These are phyloP conservation scores for Drosophila pandora DNA, from an alignment of 1,140 invertebrate genomes.

Conservation along the genomic window DNA sequence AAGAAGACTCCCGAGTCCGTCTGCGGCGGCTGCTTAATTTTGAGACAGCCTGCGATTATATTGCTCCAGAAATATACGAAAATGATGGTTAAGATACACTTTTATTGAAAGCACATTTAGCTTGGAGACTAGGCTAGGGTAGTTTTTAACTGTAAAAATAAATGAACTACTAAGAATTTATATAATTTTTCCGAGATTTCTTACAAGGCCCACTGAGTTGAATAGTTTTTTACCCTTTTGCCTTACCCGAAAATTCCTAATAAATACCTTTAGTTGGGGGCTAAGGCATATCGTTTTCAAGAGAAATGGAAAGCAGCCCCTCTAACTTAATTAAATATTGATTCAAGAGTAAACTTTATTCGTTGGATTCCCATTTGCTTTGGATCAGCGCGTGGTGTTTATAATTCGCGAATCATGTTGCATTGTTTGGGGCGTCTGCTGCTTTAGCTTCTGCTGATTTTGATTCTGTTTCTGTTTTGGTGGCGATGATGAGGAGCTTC, in stretches of 20 bases:
- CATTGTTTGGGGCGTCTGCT: slow-evolving; percentile 71
- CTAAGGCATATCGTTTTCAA: too few relatives aligned
- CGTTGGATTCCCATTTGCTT: neutral
- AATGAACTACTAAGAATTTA: neutral
- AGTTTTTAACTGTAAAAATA: neutral
- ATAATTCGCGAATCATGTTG: slow-evolving; percentile 82
- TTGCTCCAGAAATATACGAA: slow-evolving; percentile 80
- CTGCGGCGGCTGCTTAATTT: slow-evolving; percentile 72
- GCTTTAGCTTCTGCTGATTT: slow-evolving; percentile 24
- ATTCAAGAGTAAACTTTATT: slow-evolving; percentile 17
- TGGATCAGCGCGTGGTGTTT: slow-evolving; percentile 62
- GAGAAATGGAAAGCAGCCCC: too few relatives aligned
- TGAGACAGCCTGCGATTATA: slow-evolving; percentile 72
- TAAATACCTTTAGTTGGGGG: too few relatives aligned
- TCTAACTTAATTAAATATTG: too few relatives aligned
- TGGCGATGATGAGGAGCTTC: slow-evolving; percentile 77
- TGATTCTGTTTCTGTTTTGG: slow-evolving; percentile 43
- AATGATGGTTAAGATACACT: slow-evolving; percentile 36
- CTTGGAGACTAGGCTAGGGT: neutral
- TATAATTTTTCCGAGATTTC: neutral
- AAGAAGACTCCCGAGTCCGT: slow-evolving; percentile 19
- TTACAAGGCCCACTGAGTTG: neutral
- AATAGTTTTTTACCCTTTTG: too few relatives aligned
- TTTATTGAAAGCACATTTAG: neutral
- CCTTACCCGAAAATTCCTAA: too few relatives aligned